Evolutionary conservation across 2,113 vertebrate genomes (phyloP).

Genomic region (Coptodon bakossiorum): DNA sequence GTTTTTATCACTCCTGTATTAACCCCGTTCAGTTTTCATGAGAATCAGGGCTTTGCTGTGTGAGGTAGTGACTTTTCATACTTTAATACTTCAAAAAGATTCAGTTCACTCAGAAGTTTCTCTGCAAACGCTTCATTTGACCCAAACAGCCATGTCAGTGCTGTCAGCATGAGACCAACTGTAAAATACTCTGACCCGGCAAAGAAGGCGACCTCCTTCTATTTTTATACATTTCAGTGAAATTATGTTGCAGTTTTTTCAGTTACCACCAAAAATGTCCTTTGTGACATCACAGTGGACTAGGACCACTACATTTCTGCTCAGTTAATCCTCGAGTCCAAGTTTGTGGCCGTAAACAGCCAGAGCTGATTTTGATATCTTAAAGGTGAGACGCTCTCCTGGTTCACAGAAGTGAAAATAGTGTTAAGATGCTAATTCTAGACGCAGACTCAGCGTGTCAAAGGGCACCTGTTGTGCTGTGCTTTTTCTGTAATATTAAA

Average conservation of each 20-base stretch:
- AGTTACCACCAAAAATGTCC: not conserved
- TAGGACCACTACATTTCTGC: rapidly evolving
- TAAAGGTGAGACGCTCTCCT: not conserved
- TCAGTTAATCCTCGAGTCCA: not conserved
- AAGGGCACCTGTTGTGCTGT: not conserved
- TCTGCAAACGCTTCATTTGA: rapidly evolving
- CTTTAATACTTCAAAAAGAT: not conserved
- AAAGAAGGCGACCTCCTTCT: not conserved
- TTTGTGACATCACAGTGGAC: not conserved
- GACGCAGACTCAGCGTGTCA: not conserved
- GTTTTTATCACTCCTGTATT: rapidly evolving
- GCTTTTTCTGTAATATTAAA: not conserved
- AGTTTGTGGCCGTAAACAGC: not conserved
- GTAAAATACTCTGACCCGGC: not conserved
- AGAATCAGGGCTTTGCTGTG: not conserved
- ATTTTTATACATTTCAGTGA: not conserved
- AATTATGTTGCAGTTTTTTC: not conserved
- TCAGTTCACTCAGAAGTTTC: not conserved
- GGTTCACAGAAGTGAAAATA: not conserved
- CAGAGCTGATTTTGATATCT: not conserved
- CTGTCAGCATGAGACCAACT: not conserved
- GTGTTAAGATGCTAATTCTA: not conserved
- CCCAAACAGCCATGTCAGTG: not conserved
- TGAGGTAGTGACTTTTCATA: not conserved
- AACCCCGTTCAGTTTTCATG: not conserved